Percentiles rank a stretch among this genome's conserved stretches.
These are phyloP conservation scores for Coregonus ussuriensis DNA, from an alignment of 2,797 vertebrate species.

Conservation along the genomic window DNA sequence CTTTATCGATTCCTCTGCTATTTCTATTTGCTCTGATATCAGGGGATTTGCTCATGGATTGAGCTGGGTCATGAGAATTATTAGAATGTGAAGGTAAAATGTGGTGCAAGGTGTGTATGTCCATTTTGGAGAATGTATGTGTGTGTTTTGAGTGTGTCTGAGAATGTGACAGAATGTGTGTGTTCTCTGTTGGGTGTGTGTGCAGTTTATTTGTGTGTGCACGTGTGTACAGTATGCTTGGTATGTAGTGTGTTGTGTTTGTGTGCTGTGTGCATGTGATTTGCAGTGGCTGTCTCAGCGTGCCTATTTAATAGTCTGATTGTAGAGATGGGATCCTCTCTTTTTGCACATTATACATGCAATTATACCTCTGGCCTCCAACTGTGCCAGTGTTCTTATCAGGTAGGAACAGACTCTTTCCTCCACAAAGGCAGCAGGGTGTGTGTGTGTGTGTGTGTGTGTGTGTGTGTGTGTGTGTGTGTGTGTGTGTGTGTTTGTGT, in stretches of 20 bases:
- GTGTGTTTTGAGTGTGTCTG: constrained; percentile 8
- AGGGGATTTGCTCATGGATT: constrained; percentile 49
- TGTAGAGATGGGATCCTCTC: constrained; percentile 66
- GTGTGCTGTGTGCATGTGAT: constrained; percentile 43
- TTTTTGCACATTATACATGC: constrained; percentile 69
- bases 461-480: constrained; percentile 24
- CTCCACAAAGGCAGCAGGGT: constrained; percentile 25
- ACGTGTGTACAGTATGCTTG: constrained; percentile 29
- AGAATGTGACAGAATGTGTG: constrained; percentile 13
- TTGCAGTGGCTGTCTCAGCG: constrained; percentile 54
- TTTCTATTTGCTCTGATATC: constrained; percentile 43
- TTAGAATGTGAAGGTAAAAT: constrained; percentile 45
- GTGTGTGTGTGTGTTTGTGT: not conserved
- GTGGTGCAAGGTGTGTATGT: constrained; percentile 5
- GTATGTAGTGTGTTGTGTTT: constrained; percentile 61
- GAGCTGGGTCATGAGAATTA: constrained; percentile 34
- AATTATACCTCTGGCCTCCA: constrained; percentile 73
- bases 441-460: constrained; percentile 29
- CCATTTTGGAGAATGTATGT: not conserved
- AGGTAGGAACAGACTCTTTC: constrained; percentile 68
- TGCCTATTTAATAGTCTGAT: constrained; percentile 56
- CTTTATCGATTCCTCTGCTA: constrained; percentile 57
- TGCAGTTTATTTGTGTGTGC: too few relatives aligned
- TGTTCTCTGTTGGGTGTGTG: constrained; percentile 12
- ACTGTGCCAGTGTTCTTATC: constrained; percentile 67